These are phyloP conservation scores for Hippoglossus stenolepis DNA, from an alignment of 2,113 vertebrate species.

Conservation along the genomic window DNA sequence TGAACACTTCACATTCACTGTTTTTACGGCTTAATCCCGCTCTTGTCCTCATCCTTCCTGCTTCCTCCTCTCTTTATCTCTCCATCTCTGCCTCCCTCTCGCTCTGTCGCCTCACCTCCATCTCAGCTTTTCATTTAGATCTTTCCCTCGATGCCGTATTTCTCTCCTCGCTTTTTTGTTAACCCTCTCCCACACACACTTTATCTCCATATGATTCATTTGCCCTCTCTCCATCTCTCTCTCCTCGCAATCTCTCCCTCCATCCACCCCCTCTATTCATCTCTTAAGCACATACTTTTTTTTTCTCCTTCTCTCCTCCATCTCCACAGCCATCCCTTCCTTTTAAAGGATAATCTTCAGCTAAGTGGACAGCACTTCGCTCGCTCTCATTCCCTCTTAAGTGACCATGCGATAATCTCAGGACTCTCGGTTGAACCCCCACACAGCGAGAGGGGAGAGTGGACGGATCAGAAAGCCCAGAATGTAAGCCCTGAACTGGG, in stretches of 20 bases:
- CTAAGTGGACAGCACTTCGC: conserved; percentile 75
- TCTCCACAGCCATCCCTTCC: conserved; percentile 62
- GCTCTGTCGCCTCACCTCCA: conserved; percentile 37
- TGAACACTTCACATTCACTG: conserved; percentile 58
- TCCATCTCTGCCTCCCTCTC: conserved; percentile 39
- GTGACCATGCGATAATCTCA: conserved; percentile 77
- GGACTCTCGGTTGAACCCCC: conserved; percentile 56
- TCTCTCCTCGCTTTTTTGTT: conserved; percentile 58
- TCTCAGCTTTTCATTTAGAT: conserved; percentile 56
- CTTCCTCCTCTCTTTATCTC: conserved; percentile 36
- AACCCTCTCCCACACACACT: conserved; percentile 68
- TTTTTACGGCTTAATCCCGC: conserved; percentile 75
- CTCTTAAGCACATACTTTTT: conserved; percentile 71
- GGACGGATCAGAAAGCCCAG: conserved; percentile 40
- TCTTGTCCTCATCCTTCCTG: conserved; percentile 60
- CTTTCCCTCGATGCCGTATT: conserved; percentile 46
- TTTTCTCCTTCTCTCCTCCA: conserved; percentile 68
- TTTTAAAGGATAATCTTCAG: conserved; percentile 81
- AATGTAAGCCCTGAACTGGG: conserved; percentile 69
- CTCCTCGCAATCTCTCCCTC: conserved; percentile 63
- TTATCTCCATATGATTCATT: conserved; percentile 65
- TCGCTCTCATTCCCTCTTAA: conserved; percentile 72
- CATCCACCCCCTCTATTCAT: conserved; percentile 53
- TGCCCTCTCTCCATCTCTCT: conserved; percentile 53
- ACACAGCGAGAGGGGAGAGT: conserved; percentile 23